A percentile compares a stretch with the other conserved stretches of the same genome.
Conservation (phyloP, 2,888 invertebrate genomes). For the Salticus scenicus region DNA sequence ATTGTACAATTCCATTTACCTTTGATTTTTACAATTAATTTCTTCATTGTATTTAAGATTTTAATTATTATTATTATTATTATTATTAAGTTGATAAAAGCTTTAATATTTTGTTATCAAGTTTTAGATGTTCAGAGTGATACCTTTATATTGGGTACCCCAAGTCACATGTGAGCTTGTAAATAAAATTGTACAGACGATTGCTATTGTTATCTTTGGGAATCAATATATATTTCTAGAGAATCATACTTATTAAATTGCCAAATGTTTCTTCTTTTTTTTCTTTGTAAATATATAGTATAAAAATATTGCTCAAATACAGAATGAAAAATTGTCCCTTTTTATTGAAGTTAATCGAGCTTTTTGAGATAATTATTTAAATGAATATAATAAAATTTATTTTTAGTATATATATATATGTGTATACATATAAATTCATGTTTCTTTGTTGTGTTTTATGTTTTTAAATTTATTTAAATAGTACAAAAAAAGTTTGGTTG, state of each 20-base stretch:
- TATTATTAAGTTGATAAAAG: neutral
- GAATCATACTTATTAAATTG: neutral
- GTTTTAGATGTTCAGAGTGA: too few species aligned
- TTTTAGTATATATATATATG: slow-evolving; percentile 21
- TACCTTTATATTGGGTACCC: too few species aligned
- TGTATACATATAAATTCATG: too few species aligned
- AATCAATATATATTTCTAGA: neutral
- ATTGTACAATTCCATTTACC: too few species aligned
- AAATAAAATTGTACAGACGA: too few species aligned
- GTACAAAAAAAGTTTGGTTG: slow-evolving; percentile 54
- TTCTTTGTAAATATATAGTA: slow-evolving; percentile 3
- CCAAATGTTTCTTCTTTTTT: slow-evolving; percentile 33
- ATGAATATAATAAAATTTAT: slow-evolving; percentile 2
- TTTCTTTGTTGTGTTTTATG: slow-evolving; percentile 4
- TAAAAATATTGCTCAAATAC: slow-evolving; percentile 45
- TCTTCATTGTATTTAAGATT: too few species aligned
- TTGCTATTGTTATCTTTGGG: neutral
- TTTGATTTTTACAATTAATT: too few species aligned
- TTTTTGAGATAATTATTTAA: slow-evolving; percentile 10
- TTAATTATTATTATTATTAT: too few species aligned
- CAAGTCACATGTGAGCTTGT: too few species aligned
- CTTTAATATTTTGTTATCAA: neutral
- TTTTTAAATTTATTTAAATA: slow-evolving; percentile 34
- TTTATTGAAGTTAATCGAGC: slow-evolving; percentile 40
- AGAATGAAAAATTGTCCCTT: slow-evolving; percentile 28